Percentiles rank a stretch among this genome's conserved stretches.
phyloP scores from a whole-genome alignment of 1,140 invertebrate species.

The Eurosta solidaginis region DNA sequence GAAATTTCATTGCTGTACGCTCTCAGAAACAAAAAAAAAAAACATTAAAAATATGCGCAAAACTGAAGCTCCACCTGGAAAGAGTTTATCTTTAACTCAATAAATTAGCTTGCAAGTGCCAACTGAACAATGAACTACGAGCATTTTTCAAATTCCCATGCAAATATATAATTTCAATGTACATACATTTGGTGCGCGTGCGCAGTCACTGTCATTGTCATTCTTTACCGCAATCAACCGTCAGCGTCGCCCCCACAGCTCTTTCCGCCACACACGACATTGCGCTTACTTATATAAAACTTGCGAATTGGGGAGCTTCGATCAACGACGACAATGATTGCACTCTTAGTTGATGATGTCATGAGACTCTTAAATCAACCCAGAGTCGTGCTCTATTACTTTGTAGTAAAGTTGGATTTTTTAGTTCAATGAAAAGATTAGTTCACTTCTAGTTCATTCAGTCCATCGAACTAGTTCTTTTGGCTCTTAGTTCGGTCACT shows the following conservation, averaged over 20 bases:
- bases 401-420: too few species aligned
- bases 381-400: neutral
- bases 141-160: too few species aligned
- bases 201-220: constrained; percentile 22
- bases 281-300: neutral
- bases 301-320: neutral
- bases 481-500: too few species aligned
- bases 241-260: neutral
- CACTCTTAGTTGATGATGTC: constrained; percentile 19
- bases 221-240: neutral
- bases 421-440: too few species aligned
- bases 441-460: too few species aligned
- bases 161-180: neutral
- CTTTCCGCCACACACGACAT: neutral
- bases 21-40: neutral
- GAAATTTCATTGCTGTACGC: neutral
- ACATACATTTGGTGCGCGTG: neutral
- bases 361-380: neutral
- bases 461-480: too few species aligned
- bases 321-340: constrained; percentile 8
- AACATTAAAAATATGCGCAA: neutral
- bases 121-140: neutral
- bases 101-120: neutral
- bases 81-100: neutral
- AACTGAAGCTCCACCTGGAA: neutral